Evolutionary conservation across 2,797 vertebrate species (phyloP), one percentile per base, ranked within the genome.

Genomic region (Acipenser transmontanus): DNA sequence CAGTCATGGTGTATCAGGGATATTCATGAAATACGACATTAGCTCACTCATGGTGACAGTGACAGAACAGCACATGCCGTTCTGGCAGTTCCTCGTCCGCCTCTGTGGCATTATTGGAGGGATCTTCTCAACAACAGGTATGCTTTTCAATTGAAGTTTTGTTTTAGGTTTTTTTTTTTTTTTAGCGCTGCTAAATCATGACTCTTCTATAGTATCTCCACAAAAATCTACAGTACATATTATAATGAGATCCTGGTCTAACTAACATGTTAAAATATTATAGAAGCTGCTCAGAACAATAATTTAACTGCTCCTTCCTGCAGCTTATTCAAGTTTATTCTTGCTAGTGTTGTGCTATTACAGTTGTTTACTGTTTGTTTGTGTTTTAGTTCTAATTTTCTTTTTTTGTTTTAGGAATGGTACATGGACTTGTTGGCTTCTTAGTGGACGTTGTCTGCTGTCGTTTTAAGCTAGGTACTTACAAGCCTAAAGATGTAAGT

Each of bases 21-120:
- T 99, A 84, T 99, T 99, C 73, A 96, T 99, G 94, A 99, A 99
- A 68, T 99, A 99, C 0, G 97, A 99, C 66, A 94, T 98, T 83
- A 99, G 92, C 80, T 98, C 97, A 10, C 88, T 99, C 3, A 98
- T 96, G 97, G 96, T 99, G 71, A 96, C 85, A 0, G 95, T 99
- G 73, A 98, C 94, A 0, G 97, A 99, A 83, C 93, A 98, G 71
- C 95, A 98, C 81, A 98, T 98, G 96, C 96, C 97, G 8, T 86
- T 99, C 20, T 98, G 97, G 95, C 93, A 98, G 87, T 99, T 99
- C 78, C 90, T 98, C 5, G 87, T 99, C 73, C 87, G 96, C 65
- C 93, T 99, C 61, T 99, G 97, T 71, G 97, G 97, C 71, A 99
- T 99, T 75, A 65, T 99, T 11, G 97, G 97, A 73, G 97, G 97